Evolutionary conservation across 2,113 vertebrate genomes (phyloP), one percentile per base, ranked within the genome.

Genomic region (Pachypanchax playfairii): DNA sequence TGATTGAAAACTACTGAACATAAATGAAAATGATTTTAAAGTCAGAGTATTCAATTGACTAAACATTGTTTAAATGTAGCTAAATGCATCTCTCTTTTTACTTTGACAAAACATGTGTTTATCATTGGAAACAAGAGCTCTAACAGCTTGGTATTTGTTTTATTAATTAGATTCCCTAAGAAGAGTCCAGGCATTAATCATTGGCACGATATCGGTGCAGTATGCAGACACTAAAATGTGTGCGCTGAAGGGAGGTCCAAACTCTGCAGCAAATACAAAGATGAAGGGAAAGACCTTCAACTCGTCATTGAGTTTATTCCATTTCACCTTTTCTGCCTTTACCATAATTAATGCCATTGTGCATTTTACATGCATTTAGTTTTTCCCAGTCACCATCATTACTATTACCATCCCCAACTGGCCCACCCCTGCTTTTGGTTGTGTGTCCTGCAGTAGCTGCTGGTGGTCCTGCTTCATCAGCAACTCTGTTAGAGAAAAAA

Each of bases 391-490:
- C n/a, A n/a, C n/a, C n/a, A n/a, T n/a, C n/a, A n/a, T n/a, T 20
- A 7, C 31, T 51, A 44, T 8, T 17, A 21, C 13, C 14, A 15
- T 35, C 28, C 12, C 35, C 22, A 5, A 29, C 25, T 53, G 24
- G 17, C 46, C 50, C 5, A 4, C 43, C n/a, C 20, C 51, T 49
- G 20, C 15, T 38, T 41, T 50, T 41, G 42, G 70, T 15, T 64
- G 36, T 4, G 6, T 35, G 55, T 66, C 50, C 48, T 54, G 65
- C 70, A 65, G 53, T 63, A 70, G 69, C 61, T 76, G 73, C 29
- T 64, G 55, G 35, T 72, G 51, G 57, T 63, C 68, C 61, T 73
- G 73, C 76, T 79, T 70, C 53, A 70, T 83, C 76, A 83, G 73
- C 65, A 83, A 55, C 56, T 73, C 53, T 60, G 53, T 35, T 38